phyloP scores from a whole-genome alignment of 2,113 vertebrate genomes.

The Ictalurus furcatus region DNA sequence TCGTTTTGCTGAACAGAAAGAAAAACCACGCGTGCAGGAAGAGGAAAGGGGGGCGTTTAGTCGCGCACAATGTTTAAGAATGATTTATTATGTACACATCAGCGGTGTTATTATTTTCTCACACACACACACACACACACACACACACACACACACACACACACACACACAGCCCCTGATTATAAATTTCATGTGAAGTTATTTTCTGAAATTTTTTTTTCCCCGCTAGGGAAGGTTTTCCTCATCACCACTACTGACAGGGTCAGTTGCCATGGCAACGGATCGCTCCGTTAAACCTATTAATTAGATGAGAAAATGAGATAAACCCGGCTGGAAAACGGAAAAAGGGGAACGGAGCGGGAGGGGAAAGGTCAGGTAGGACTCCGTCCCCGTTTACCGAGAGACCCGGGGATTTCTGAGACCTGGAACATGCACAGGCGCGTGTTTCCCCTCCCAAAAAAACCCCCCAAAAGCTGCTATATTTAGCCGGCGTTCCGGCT shows the following conservation, averaged over 20 bases:
- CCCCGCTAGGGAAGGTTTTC: not conserved
- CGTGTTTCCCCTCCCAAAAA: not conserved
- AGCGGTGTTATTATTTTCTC: not conserved
- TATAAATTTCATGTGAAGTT: not conserved
- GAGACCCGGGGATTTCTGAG: not conserved
- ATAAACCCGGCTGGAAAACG: not conserved
- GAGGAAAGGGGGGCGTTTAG: not conserved
- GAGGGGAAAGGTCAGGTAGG: not conserved
- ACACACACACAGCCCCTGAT: not conserved
- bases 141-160: no score
- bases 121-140: no score
- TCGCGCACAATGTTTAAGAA: not conserved
- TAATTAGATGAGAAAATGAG: not conserved
- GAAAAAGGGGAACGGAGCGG: not conserved
- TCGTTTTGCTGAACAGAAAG: constrained; percentile 30
- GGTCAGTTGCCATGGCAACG: not conserved
- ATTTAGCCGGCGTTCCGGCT: not conserved
- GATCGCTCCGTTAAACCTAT: not conserved
- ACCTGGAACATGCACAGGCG: not conserved
- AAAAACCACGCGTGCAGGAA: not conserved
- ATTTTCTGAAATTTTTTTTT: not conserved
- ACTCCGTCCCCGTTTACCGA: not conserved
- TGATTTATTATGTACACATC: not conserved
- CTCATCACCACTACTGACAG: not conserved
- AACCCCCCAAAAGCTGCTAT: not conserved